Percentiles rank a stretch among this genome's conserved stretches.
These are phyloP conservation scores for Alviniconcha strummeri DNA, from an alignment of 2,888 invertebrate species.

Conservation along the genomic window DNA sequence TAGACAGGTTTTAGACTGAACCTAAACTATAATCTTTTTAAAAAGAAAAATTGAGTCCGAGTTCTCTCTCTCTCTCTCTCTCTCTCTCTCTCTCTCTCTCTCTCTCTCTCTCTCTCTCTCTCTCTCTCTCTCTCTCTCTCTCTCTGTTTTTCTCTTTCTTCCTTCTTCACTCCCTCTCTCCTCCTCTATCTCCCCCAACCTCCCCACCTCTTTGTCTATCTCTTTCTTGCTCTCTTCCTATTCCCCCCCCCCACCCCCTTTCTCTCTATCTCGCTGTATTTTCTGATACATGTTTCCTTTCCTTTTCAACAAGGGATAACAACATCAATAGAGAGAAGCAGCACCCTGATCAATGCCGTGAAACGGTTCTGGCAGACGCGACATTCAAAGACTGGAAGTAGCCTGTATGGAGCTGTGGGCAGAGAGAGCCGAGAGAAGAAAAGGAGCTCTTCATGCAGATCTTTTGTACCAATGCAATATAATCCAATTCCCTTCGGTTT, in stretches of 20 bases:
- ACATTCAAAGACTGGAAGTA: too few species aligned
- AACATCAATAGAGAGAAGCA: too few species aligned
- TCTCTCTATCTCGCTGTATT: neutral
- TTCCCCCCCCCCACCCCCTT: neutral
- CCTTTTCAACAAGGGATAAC: neutral
- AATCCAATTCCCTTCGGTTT: too few species aligned
- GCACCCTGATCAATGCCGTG: too few species aligned
- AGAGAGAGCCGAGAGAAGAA: too few species aligned
- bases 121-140: neutral
- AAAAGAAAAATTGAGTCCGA: too few species aligned
- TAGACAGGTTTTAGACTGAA: too few species aligned
- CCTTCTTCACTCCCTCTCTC: neutral
- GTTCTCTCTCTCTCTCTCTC: neutral
- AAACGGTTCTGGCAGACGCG: too few species aligned
- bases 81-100: slow-evolving; percentile 23
- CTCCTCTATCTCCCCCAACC: neutral
- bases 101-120: slow-evolving; percentile 14
- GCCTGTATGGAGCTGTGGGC: too few species aligned
- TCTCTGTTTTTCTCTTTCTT: neutral
- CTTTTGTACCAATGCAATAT: too few species aligned
- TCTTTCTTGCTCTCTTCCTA: neutral
- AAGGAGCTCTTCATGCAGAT: too few species aligned
- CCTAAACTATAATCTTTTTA: too few species aligned
- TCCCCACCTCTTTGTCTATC: neutral
- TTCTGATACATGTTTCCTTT: neutral